Percentiles rank a stretch among this genome's conserved stretches.
Conservation (phyloP, 2,113 vertebrate genomes). For the Siniperca knerii region DNA sequence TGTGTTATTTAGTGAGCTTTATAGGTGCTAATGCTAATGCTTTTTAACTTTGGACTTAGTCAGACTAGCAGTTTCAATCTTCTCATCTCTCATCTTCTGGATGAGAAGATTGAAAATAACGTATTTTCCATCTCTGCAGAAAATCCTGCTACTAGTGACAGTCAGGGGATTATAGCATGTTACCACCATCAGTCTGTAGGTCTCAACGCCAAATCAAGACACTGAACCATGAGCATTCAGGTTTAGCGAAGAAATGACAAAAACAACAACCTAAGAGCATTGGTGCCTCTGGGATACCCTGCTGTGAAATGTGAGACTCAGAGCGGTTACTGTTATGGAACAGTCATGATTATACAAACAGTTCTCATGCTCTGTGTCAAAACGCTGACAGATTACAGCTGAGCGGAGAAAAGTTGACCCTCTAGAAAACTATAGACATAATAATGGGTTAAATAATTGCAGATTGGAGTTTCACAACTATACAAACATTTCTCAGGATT, state of each 20-base stretch:
- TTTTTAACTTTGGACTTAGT: no score
- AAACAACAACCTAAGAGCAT: not conserved
- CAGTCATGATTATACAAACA: slow-evolving; percentile 33
- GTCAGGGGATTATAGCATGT: not conserved
- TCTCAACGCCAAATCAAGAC: not conserved
- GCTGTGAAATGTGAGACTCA: slow-evolving; percentile 38
- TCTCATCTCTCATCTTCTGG: not conserved
- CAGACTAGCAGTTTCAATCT: not conserved
- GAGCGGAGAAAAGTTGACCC: slow-evolving; percentile 2
- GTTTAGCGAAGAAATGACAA: not conserved
- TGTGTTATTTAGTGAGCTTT: no score
- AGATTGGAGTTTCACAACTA: slow-evolving; percentile 3
- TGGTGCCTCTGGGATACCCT: slow-evolving; percentile 17
- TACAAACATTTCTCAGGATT: slow-evolving; percentile 38
- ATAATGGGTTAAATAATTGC: slow-evolving; percentile 26
- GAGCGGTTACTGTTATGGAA: slow-evolving; percentile 18
- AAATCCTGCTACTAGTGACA: not conserved
- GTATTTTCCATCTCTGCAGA: not conserved
- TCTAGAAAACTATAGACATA: slow-evolving; percentile 1
- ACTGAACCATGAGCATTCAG: not conserved
- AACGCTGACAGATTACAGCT: slow-evolving; percentile 21
- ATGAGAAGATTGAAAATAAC: not conserved
- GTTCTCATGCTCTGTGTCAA: slow-evolving; percentile 49
- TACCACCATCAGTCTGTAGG: not conserved
- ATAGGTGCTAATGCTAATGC: no score